Conservation (phyloP, 2,113 vertebrate species). For the Ictidomys tridecemlineatus region DNA sequence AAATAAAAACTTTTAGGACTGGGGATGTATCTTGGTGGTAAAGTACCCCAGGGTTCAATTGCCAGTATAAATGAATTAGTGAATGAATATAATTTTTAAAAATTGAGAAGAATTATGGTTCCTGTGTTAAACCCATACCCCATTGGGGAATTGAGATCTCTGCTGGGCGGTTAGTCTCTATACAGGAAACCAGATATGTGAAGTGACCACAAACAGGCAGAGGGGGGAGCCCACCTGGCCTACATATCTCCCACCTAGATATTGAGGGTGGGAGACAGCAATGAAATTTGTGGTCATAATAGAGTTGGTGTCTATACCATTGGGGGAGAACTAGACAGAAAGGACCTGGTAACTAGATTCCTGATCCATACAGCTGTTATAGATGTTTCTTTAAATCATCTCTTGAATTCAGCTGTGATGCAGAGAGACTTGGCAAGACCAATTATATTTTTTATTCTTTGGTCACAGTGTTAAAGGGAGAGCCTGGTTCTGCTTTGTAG, state of each 20-base stretch:
- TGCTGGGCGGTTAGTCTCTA: not conserved
- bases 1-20: no score
- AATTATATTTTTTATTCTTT: not conserved
- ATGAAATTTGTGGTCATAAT: not conserved
- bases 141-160: not conserved
- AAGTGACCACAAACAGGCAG: not conserved
- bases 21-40: no score
- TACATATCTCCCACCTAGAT: not conserved
- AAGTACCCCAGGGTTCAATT: no score
- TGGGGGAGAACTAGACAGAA: not conserved
- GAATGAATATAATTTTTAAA: no score
- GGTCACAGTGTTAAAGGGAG: not conserved
- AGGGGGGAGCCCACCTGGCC: not conserved
- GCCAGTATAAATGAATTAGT: no score
- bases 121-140: not conserved
- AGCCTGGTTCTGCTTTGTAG: not conserved
- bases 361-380: not conserved
- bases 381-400: not conserved
- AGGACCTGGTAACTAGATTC: not conserved
- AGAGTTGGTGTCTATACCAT: rapidly evolving
- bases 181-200: not conserved
- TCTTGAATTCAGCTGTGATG: not conserved
- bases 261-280: not conserved
- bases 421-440: not conserved
- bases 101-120: not conserved